Evolutionary conservation across 2,888 invertebrate genomes (phyloP).

Genomic region (Eurytoma californica): DNA sequence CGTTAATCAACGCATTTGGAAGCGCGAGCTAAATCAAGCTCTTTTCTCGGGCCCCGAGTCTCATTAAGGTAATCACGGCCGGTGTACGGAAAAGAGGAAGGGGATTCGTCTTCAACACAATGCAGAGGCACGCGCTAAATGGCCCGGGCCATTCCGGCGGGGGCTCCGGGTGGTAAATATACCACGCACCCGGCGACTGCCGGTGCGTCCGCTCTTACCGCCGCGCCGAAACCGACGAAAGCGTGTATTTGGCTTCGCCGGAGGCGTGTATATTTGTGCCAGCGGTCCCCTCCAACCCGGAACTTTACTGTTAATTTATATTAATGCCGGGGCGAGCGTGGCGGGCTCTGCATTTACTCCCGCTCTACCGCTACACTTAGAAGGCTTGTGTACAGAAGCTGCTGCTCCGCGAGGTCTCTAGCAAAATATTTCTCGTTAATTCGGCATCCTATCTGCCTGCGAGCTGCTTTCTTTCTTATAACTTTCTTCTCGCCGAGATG

Average conservation of each 20-base stretch:
- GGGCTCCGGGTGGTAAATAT: neutral
- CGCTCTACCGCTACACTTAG: neutral
- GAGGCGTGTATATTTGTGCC: conserved; percentile 3
- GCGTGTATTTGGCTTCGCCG: conserved; percentile 16
- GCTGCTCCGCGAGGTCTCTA: too few relatives aligned
- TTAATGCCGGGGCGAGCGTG: conserved; percentile 62
- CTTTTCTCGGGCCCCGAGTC: neutral
- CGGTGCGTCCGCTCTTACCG: too few relatives aligned
- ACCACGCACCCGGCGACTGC: neutral
- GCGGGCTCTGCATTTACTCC: conserved; percentile 51
- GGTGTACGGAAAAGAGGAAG: conserved; percentile 32
- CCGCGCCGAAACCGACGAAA: neutral
- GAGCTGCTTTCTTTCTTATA: neutral
- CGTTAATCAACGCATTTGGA: conserved; percentile 8
- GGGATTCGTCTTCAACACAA: conserved; percentile 24
- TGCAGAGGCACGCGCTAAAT: conserved; percentile 35
- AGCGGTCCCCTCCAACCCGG: neutral
- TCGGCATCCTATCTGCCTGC: neutral
- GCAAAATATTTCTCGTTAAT: too few relatives aligned
- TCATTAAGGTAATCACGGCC: neutral
- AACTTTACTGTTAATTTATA: conserved; percentile 64
- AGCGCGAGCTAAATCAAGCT: conserved; percentile 14
- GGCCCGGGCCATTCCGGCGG: conserved; percentile 37
- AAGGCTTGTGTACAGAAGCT: too few relatives aligned
- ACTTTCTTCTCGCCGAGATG: neutral